phyloP scores from a whole-genome alignment of 2,888 invertebrate genomes.

The Chaitophorus viminalis region DNA sequence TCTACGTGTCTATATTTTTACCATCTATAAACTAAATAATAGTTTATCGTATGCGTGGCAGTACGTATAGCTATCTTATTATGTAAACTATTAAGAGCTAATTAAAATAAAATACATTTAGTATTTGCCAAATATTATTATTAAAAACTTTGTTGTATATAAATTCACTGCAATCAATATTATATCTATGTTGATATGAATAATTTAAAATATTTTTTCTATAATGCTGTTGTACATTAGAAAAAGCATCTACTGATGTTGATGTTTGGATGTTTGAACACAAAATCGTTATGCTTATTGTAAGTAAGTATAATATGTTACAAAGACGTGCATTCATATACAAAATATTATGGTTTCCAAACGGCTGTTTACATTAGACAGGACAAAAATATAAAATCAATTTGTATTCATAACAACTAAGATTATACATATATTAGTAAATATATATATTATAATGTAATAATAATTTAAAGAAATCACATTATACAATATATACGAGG shows the following conservation, averaged over 20 bases:
- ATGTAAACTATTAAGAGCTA: constrained; percentile 5
- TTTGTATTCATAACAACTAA: constrained; percentile 22
- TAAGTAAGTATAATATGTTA: constrained; percentile 23
- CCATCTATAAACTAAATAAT: constrained; percentile 47
- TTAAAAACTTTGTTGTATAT: not conserved
- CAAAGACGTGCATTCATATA: constrained; percentile 35
- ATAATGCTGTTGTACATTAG: not conserved
- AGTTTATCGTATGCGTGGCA: constrained; percentile 14
- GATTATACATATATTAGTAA: not conserved
- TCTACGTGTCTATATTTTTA: constrained; percentile 30
- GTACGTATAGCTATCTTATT: constrained; percentile 33
- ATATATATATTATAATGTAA: constrained; percentile 5
- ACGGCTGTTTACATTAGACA: constrained; percentile 14
- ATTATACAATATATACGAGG: not conserved
- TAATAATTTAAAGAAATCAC: constrained; percentile 25
- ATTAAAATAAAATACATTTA: constrained; percentile 16
- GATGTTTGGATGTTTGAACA: constrained; percentile 11
- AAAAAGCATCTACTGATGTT: not conserved
- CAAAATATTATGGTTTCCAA: constrained; percentile 17
- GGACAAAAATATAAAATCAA: constrained; percentile 7
- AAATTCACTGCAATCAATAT: constrained; percentile 8
- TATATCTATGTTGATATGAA: not conserved
- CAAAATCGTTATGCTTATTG: constrained; percentile 29
- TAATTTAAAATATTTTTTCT: not conserved
- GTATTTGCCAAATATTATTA: not conserved